These are phyloP conservation scores for Temnothorax curvispinosus DNA, from an alignment of 1,140 invertebrate genomes.

Conservation along the genomic window DNA sequence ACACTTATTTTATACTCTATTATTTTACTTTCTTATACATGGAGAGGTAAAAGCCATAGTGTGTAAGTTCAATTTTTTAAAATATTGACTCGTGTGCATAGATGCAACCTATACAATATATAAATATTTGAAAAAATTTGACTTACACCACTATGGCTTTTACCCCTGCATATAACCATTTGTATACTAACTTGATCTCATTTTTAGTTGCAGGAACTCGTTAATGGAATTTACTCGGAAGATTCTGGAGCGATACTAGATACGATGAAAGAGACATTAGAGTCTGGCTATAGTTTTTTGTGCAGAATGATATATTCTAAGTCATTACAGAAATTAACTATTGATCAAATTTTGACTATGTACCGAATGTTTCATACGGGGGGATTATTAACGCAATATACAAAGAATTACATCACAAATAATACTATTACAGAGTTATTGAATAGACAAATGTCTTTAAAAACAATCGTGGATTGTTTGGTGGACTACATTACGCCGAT, in stretches of 20 bases:
- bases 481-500: not conserved
- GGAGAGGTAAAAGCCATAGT: too few relatives aligned
- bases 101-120: too few relatives aligned
- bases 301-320: not conserved
- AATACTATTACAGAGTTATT: not conserved
- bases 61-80: too few relatives aligned
- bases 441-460: not conserved
- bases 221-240: not conserved
- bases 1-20: not conserved
- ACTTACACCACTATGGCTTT: too few relatives aligned
- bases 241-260: not conserved
- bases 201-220: not conserved
- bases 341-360: not conserved
- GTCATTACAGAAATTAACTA: not conserved
- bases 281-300: not conserved
- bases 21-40: not conserved
- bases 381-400: too few relatives aligned
- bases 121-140: too few relatives aligned
- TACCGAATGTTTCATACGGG: constrained; percentile 16
- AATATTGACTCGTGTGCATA: too few relatives aligned
- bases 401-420: too few relatives aligned
- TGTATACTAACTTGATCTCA: not conserved
- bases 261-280: not conserved
- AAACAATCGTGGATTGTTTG: not conserved
- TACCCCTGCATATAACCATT: not conserved